Conservation (phyloP, 2,113 vertebrate species). For the Sapayoa aenigma region DNA sequence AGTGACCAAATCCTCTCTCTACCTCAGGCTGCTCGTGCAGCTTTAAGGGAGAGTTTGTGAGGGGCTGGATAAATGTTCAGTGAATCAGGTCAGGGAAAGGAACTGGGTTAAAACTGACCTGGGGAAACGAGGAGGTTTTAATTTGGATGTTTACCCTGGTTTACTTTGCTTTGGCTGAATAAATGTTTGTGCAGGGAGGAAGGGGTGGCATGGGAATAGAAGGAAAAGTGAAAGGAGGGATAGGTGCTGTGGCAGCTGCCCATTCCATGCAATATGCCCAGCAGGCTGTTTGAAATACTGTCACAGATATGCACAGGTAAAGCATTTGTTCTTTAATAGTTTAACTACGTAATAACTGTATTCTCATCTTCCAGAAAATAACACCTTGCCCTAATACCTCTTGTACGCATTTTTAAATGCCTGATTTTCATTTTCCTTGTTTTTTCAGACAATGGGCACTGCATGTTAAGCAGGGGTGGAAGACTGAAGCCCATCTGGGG, state of each 20-base stretch:
- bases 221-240: not conserved
- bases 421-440: not conserved
- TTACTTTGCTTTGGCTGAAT: not conserved
- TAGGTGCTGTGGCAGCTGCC: not conserved
- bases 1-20: not conserved
- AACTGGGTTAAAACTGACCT: not conserved
- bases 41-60: not conserved
- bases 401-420: not conserved
- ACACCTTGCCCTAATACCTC: not conserved
- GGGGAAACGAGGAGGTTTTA: not conserved
- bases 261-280: not conserved
- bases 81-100: not conserved
- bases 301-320: not conserved
- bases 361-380: not conserved
- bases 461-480: constrained; percentile 67
- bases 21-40: not conserved
- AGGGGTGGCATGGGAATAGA: not conserved
- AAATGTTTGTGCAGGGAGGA: not conserved
- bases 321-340: not conserved
- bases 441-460: constrained; percentile 76
- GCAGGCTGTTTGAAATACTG: not conserved
- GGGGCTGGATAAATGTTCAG: not conserved
- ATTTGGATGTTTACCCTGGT: not conserved
- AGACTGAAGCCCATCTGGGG: constrained; percentile 74
- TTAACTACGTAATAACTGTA: not conserved